A percentile compares a stretch with the other conserved stretches of the same genome.
Evolutionary conservation across 2,113 vertebrate genomes (phyloP).

Genomic region (Notothenia coriiceps): DNA sequence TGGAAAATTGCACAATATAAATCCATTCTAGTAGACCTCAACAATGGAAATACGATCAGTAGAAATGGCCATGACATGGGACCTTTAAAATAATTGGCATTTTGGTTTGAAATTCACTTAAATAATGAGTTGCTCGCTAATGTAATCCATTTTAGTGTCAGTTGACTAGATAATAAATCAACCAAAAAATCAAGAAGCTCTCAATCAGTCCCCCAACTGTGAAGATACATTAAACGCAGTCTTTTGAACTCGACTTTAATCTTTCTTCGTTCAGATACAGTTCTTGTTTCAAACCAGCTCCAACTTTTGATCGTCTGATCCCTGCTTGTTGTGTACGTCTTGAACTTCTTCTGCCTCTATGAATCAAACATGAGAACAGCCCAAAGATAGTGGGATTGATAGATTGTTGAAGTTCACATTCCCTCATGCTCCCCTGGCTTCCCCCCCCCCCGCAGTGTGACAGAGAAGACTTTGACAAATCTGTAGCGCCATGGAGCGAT

Average conservation of each 20-base stretch:
- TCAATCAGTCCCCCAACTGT: too few relatives aligned
- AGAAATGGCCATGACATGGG: too few relatives aligned
- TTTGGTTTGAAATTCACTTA: too few relatives aligned
- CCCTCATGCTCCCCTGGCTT: constrained; percentile 16
- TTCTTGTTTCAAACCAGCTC: neutral
- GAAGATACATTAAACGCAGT: too few relatives aligned
- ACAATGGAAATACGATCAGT: too few relatives aligned
- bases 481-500: constrained; percentile 21
- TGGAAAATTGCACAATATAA: too few relatives aligned
- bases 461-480: constrained; percentile 14
- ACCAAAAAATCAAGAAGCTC: too few relatives aligned
- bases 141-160: too few relatives aligned
- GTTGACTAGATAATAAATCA: too few relatives aligned
- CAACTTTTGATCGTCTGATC: neutral
- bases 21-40: too few relatives aligned
- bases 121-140: too few relatives aligned
- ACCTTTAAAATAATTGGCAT: too few relatives aligned
- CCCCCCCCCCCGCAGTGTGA: neutral
- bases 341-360: neutral
- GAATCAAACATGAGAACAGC: constrained; percentile 17
- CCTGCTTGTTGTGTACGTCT: neutral
- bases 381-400: neutral
- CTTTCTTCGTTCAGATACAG: neutral
- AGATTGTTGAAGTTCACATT: constrained; percentile 10
- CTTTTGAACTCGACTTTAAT: neutral